phyloP scores from a whole-genome alignment of 1,140 invertebrate genomes.

The Parasteatoda tepidariorum region DNA sequence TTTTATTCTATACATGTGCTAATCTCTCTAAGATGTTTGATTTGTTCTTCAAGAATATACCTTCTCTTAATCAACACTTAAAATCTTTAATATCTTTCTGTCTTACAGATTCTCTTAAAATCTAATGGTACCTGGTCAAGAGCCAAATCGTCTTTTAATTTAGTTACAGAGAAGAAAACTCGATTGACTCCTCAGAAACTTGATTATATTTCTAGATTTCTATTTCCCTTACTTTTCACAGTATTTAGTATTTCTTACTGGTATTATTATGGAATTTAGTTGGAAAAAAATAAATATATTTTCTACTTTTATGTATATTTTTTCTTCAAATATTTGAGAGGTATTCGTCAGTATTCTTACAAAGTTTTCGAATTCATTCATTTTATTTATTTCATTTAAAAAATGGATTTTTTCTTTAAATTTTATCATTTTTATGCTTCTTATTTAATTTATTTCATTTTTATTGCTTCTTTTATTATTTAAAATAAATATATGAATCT shows the following conservation, averaged over 20 bases:
- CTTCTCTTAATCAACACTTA: background rate
- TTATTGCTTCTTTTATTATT: too few species aligned
- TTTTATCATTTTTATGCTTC: too few species aligned
- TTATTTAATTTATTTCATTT: too few species aligned
- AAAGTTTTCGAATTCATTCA: too few species aligned
- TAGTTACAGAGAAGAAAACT: background rate
- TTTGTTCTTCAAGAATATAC: background rate
- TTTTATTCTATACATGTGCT: background rate
- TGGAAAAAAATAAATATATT: too few species aligned
- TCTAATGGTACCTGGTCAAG: background rate
- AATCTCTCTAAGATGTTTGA: background rate
- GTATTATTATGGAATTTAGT: background rate
- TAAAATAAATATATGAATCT: too few species aligned
- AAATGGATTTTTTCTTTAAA: too few species aligned
- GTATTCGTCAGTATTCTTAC: too few species aligned
- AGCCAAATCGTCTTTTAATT: conserved; percentile 4
- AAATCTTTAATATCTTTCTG: background rate
- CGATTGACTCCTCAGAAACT: background rate
- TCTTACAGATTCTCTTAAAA: background rate
- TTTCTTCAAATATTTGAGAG: too few species aligned
- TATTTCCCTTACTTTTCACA: conserved; percentile 23
- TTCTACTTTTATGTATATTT: too few species aligned
- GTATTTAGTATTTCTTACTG: conserved; percentile 31
- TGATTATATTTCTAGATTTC: conserved; percentile 21
- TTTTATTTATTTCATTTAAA: too few species aligned